These are phyloP conservation scores for Palythoa caribaeorum DNA, from an alignment of 92 coral and sea anemone species.

Conservation along the genomic window DNA sequence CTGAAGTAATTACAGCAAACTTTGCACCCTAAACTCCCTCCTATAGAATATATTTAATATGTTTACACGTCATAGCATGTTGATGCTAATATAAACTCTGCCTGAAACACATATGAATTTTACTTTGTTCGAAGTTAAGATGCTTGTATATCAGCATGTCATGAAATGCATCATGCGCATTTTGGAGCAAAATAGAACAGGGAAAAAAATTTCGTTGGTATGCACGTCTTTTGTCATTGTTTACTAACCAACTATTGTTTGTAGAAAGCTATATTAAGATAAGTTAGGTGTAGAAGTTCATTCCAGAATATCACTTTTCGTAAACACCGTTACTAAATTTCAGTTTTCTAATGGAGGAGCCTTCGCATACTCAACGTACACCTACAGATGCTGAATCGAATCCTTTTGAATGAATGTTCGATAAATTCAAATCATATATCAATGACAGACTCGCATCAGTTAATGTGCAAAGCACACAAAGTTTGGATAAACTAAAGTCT, in stretches of 20 bases:
- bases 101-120: neutral
- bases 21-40: too few relatives aligned
- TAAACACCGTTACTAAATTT: constrained; percentile 8
- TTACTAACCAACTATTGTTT: constrained; percentile 18
- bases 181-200: neutral
- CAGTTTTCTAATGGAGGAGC: neutral
- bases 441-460: constrained; percentile 3
- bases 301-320: constrained; percentile 3
- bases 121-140: constrained; percentile 21
- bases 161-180: neutral
- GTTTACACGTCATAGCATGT: too few relatives aligned
- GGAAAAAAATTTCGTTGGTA: constrained; percentile 10
- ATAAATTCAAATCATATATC: constrained; percentile 10
- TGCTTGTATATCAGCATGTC: neutral
- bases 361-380: neutral
- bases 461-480: neutral
- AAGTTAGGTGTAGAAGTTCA: constrained; percentile 3
- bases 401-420: neutral
- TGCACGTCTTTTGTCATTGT: constrained; percentile 15
- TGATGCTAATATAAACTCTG: too few relatives aligned
- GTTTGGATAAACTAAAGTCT: neutral
- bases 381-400: constrained; percentile 16
- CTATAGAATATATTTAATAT: too few relatives aligned
- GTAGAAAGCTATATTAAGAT: constrained; percentile 3
- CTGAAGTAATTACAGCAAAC: too few relatives aligned